Conservation (phyloP, 2,888 invertebrate species). For the Drymonia ruficornis region DNA sequence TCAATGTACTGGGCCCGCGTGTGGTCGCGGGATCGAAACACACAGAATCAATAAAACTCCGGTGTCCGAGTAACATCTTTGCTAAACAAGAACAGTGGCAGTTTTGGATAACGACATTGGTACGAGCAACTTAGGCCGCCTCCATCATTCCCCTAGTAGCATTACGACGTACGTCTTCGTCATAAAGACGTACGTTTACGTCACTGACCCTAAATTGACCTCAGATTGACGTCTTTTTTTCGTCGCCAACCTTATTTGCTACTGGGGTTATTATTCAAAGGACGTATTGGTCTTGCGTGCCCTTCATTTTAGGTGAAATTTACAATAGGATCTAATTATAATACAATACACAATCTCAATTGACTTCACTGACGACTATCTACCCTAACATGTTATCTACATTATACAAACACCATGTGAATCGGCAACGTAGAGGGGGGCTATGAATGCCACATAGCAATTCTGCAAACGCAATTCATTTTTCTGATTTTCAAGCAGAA, state of each 20-base stretch:
- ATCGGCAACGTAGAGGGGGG: slow-evolving; percentile 49
- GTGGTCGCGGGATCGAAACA: slow-evolving; percentile 61
- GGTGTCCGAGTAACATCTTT: slow-evolving; percentile 58
- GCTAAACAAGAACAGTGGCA: slow-evolving; percentile 71
- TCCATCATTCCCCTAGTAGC: slow-evolving; percentile 74
- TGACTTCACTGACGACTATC: slow-evolving; percentile 68
- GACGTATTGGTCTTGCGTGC: slow-evolving; percentile 73
- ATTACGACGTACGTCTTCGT: too few relatives aligned
- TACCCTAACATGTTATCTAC: slow-evolving; percentile 73
- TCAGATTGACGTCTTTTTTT: too few relatives aligned
- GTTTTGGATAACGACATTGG: slow-evolving; percentile 68
- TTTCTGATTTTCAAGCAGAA: too few relatives aligned
- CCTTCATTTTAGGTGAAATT: slow-evolving; percentile 53
- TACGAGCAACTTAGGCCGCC: slow-evolving; percentile 78
- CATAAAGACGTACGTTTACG: too few relatives aligned
- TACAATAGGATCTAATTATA: slow-evolving; percentile 47
- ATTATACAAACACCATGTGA: slow-evolving; percentile 60
- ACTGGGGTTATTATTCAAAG: slow-evolving; percentile 74
- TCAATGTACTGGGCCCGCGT: slow-evolving; percentile 74
- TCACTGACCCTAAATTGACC: too few relatives aligned
- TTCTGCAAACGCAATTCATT: too few relatives aligned
- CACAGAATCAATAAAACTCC: slow-evolving; percentile 82
- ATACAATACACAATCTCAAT: slow-evolving; percentile 66
- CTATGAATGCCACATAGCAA: too few relatives aligned
- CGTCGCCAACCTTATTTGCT: too few relatives aligned